phyloP scores from a whole-genome alignment of 2,888 invertebrate species.

The Trichogramma evanescens region DNA sequence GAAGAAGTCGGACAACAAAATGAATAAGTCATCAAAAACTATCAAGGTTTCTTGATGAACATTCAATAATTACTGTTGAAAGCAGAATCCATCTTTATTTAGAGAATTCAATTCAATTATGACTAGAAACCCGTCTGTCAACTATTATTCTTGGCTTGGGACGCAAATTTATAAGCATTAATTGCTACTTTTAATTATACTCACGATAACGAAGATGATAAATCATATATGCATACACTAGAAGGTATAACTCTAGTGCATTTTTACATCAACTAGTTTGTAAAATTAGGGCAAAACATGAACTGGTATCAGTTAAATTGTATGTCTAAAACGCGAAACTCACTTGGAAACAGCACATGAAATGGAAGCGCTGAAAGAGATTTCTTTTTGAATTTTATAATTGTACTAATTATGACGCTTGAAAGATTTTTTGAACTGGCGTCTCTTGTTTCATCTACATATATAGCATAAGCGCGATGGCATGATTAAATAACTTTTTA shows the following conservation, averaged over 20 bases:
- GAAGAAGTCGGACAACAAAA: conserved; percentile 46
- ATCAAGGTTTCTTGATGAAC: neutral
- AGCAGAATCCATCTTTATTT: too few relatives aligned
- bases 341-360: too few relatives aligned
- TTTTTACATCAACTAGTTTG: too few relatives aligned
- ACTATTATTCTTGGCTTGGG: conserved; percentile 10
- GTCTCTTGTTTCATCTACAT: conserved; percentile 7
- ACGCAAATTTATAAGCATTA: neutral
- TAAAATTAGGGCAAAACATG: too few relatives aligned
- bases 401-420: conserved; percentile 8
- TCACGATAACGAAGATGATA: neutral
- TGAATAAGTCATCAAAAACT: conserved; percentile 32
- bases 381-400: conserved; percentile 16
- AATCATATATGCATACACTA: too few relatives aligned
- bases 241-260: too few relatives aligned
- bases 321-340: too few relatives aligned
- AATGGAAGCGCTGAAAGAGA: conserved; percentile 9
- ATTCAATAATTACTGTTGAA: neutral
- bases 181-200: conserved; percentile 1
- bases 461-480: conserved; percentile 18
- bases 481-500: conserved; percentile 6
- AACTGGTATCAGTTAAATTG: too few relatives aligned
- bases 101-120: too few relatives aligned
- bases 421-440: neutral
- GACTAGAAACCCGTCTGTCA: conserved; percentile 9